phyloP scores from a whole-genome alignment of 1,140 invertebrate species.

The Apocrypta bakeri region DNA sequence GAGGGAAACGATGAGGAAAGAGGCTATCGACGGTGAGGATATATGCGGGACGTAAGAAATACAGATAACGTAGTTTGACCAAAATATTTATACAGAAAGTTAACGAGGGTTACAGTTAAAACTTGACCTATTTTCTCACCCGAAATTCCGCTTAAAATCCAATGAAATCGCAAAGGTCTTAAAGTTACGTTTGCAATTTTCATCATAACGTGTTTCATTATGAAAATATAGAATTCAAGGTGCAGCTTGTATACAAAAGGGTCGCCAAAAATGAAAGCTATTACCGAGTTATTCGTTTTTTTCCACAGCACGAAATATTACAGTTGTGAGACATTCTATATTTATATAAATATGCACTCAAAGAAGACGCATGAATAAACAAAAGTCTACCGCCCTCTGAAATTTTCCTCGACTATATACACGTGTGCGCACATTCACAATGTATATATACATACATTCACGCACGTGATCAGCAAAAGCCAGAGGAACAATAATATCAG shows the following conservation, averaged over 20 bases:
- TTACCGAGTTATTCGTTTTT: no score
- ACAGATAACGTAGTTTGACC: no score
- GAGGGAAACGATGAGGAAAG: background rate
- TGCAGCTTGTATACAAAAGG: background rate
- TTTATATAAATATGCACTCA: no score
- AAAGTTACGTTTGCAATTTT: no score
- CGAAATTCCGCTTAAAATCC: background rate
- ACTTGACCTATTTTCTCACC: background rate
- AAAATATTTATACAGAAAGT: no score
- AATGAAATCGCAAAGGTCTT: background rate
- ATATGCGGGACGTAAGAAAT: background rate
- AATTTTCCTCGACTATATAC: no score
- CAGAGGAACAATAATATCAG: background rate
- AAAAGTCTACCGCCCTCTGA: background rate
- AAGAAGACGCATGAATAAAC: background rate
- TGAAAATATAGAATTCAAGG: no score
- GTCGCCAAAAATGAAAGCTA: constrained; percentile 13
- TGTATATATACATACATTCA: background rate
- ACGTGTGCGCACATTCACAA: no score
- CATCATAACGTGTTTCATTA: no score
- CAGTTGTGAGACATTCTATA: no score
- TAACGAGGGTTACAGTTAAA: no score
- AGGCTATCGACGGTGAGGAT: background rate
- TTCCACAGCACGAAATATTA: background rate
- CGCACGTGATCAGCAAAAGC: background rate